Evolutionary conservation across 1,140 invertebrate species (phyloP), one percentile per base, ranked within the genome.

Genomic region (Trichomalopsis sarcophagae): DNA sequence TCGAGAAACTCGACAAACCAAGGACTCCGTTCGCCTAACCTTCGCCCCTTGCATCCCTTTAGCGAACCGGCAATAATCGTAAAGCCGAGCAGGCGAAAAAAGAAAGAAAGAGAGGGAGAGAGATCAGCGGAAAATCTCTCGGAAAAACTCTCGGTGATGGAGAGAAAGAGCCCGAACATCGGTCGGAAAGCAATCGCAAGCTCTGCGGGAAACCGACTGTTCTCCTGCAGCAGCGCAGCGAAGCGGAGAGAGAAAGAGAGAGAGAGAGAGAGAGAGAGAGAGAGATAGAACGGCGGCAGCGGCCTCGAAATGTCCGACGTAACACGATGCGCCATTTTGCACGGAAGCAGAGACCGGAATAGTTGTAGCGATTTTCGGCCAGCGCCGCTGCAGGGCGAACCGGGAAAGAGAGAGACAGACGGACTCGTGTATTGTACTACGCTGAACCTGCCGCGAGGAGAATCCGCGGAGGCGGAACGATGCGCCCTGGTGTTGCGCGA

Each of bases 1-100:
- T n/a, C 21, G 17, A 21, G 55, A 27, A 27, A 62, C 55, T 78
- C 44, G 30, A 30, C 76, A 62, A 78, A 78, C 77, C 77, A 66
- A 33, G 40, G 55, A 17, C 76, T 78, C 33, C 30, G 36, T 55
- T 50, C 47, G 23, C 6, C 44, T 27, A 30, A 47, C 44, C 50
- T 68, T 62, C 30, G 27, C 27, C 27, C 78, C 68, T 40, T n/a
- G 55, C 55, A 62, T 66, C 78, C 55, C 55, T 76, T 13, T 78
- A 74, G 73, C 66, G 50, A 68, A 81, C 33, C 74, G 50, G n/a
- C 80, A 75, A 87, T 81, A 88, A 84, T 86, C 81, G 81, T 85
- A 81, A 85, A 81, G 75, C 33, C 69, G 7, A 79, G 75, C 66
- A 33, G 11, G 10, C 23, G 4, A 66, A 66, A 79, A 66, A 79